Evolutionary conservation across 2,888 invertebrate species (phyloP), one percentile per base, ranked within the genome.

Genomic region (Hydriomena furcata): DNA sequence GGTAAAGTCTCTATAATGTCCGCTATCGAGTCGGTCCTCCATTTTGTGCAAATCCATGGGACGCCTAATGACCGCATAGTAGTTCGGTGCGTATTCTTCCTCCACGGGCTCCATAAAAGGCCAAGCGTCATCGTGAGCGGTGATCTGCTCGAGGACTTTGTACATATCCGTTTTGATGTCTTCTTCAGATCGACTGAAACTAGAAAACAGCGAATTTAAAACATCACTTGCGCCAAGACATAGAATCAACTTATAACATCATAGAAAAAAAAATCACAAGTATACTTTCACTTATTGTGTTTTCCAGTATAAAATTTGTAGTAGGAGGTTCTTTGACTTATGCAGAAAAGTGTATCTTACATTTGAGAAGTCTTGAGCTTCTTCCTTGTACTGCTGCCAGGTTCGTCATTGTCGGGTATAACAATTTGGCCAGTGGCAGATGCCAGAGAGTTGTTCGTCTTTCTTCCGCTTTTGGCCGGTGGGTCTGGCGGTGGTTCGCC

Each of bases 41-140:
- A 98, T 97, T 70, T 94, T 94, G 51, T 93, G 93, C 40, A 98
- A 91, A 80, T 97, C 97, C 97, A 98, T 97, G 0, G 98, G 98
- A 60, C 94, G 92, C 60, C 94, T 81, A 28, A 94, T 94, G 20
- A 94, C 93, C 0, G 94, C 92, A 71, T 94, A 94, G 75, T 94
- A 95, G 79, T 96, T 95, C 0, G 98, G 98, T 0, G 98, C 98
- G 76, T 96, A 96, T 71, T 96, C 96, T 75, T 98, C 97, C 68
- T 97, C 96, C 0, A 98, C 98, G 0, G 98, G 96, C 73, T 97
- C 97, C 76, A 96, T 92, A 82, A 98, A 98, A 0, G 98, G 98
- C 98, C 98, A 98, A 0, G 98, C 97, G 77, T 98, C 97, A 48
- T 95, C 94, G 76, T 98, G 97, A 66, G 95, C 94, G 71, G 95